phyloP scores from a whole-genome alignment of 2,888 invertebrate genomes.

The Campopleginae sp. region DNA sequence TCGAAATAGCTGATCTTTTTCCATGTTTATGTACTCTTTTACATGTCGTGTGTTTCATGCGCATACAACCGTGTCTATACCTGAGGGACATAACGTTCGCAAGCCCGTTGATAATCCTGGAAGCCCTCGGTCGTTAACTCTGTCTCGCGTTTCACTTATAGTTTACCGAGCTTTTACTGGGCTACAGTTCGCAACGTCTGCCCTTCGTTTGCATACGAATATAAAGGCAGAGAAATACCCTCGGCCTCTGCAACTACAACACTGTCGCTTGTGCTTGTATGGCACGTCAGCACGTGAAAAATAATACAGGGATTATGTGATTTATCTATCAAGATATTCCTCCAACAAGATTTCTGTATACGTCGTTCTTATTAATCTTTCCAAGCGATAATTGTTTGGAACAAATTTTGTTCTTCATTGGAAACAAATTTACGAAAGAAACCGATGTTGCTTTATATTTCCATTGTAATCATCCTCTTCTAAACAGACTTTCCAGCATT shows the following conservation, averaged over 20 bases:
- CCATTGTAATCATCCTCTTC: background rate
- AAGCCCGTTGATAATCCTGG: slow-evolving; percentile 59
- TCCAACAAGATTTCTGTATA: background rate
- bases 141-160: slow-evolving; percentile 58
- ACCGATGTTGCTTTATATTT: background rate
- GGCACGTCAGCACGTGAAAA: slow-evolving; percentile 6
- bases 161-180: slow-evolving; percentile 51
- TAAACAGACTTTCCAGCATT: background rate
- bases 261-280: background rate
- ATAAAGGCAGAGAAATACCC: slow-evolving; percentile 1
- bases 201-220: slow-evolving; percentile 22
- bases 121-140: slow-evolving; percentile 59
- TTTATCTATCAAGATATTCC: background rate
- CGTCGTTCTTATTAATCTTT: background rate
- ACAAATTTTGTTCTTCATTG: background rate
- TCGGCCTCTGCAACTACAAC: background rate
- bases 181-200: slow-evolving; percentile 16
- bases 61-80: slow-evolving; percentile 25
- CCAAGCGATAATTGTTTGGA: background rate
- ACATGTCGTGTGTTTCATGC: slow-evolving; percentile 25
- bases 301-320: slow-evolving; percentile 18
- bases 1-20: slow-evolving; percentile 6
- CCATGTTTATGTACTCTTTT: slow-evolving; percentile 18
- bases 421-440: background rate
- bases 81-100: slow-evolving; percentile 48